Evolutionary conservation across 2,797 vertebrate genomes (phyloP), one percentile per base, ranked within the genome.

Genomic region (Bryconaethiops microstoma): DNA sequence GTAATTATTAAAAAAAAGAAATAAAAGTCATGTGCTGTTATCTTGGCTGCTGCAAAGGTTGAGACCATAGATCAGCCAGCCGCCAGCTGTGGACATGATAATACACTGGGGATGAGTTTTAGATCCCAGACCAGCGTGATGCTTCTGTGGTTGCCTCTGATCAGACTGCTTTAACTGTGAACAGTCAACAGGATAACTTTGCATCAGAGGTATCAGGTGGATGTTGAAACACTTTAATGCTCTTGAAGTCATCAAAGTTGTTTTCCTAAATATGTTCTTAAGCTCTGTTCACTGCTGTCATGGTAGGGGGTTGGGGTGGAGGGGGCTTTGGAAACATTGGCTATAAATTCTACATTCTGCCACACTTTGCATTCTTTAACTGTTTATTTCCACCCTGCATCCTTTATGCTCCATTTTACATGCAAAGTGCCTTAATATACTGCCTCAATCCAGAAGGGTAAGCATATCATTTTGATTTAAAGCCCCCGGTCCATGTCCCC

Each of bases 381-480:
- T 52, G 73, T 81, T 71, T 67, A 76, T 39, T 71, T 82, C 48
- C 57, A 60, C 45, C 77, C 52, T 63, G 55, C 79, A 64, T 42
- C 48, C 59, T 69, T 77, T 82, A 77, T 59, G 57, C 42, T 48
- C 9, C 52, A 39, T 72, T 67, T 73, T 73, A 62, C 63, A 35
- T 21, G 6, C 17, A 80, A 9, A 64, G 39, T 77, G 64, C 25
- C 76, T 77, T 86, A 76, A 84, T 80, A 77, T 82, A 84, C 84
- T 84, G 76, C 78, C 72, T 81, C 80, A 82, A 67, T 82, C 75
- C 42, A 21, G 59, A 70, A 80, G 84, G 78, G 88, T 89, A 81
- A 89, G 89, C 78, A 77, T 74, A 85, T 86, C 84, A 75, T 74
- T 85, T 86, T 88, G 83, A 90, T 88, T 90, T 89, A 84, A 86